These are phyloP conservation scores for Prenolepis imparis DNA, from an alignment of 2,888 invertebrate species.

Conservation along the genomic window DNA sequence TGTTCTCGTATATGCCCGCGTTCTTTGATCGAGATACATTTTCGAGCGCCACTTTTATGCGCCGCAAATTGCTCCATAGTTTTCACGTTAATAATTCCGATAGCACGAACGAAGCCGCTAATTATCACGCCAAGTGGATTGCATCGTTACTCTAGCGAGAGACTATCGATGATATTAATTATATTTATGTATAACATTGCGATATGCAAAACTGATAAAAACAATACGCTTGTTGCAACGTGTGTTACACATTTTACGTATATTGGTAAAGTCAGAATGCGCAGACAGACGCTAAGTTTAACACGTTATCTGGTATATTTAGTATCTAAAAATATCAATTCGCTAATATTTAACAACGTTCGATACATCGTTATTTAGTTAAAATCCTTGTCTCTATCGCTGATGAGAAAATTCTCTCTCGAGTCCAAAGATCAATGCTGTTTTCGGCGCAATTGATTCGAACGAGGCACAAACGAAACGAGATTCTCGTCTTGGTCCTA, in stretches of 20 bases:
- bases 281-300: not conserved
- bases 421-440: not conserved
- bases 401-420: not conserved
- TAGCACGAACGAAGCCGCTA: conserved; percentile 23
- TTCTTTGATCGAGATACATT: conserved; percentile 49
- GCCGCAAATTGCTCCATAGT: conserved; percentile 42
- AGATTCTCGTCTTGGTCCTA: not conserved
- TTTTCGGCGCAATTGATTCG: conserved; percentile 9
- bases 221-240: not conserved
- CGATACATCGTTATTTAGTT: not conserved
- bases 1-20: conserved; percentile 21
- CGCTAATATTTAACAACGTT: not conserved
- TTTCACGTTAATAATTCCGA: conserved; percentile 47
- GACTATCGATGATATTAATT: conserved; percentile 7
- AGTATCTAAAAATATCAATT: not conserved
- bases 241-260: not conserved
- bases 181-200: not conserved
- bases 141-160: conserved; percentile 7
- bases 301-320: not conserved
- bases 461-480: conserved; percentile 12
- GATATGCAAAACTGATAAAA: conserved; percentile 3
- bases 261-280: not conserved
- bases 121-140: conserved; percentile 26
- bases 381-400: not conserved
- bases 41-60: conserved; percentile 41